A percentile compares a stretch with the other conserved stretches of the same genome.
These are phyloP conservation scores for Menidia beryllina DNA, from an alignment of 2,113 vertebrate species.

Conservation along the genomic window DNA sequence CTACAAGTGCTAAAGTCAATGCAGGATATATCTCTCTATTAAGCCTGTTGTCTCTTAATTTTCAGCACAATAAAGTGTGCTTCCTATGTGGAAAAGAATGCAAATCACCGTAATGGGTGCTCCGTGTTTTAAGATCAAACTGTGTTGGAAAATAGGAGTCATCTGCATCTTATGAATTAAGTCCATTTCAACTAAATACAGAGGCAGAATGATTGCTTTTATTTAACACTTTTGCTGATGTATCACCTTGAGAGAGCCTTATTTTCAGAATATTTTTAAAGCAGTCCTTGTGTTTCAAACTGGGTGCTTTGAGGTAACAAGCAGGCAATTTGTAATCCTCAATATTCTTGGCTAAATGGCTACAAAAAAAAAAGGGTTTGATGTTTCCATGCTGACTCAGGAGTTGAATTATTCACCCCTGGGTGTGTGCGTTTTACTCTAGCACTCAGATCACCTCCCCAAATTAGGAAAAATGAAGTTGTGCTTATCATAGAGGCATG, in stretches of 20 bases:
- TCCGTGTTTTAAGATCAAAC: neutral
- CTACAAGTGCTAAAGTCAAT: no score
- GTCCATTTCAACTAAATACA: no score
- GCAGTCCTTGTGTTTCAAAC: neutral
- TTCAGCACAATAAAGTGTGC: neutral
- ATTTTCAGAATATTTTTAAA: no score
- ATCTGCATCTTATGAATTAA: neutral
- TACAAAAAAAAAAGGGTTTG: conserved; percentile 51
- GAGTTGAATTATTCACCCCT: conserved; percentile 66
- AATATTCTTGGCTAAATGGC: conserved; percentile 44
- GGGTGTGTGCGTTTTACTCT: conserved; percentile 30
- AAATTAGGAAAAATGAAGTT: conserved; percentile 69
- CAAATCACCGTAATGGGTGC: conserved; percentile 11
- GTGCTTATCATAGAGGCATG: conserved; percentile 43
- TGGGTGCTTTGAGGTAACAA: conserved; percentile 3
- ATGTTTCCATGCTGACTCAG: conserved; percentile 72
- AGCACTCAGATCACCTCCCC: conserved; percentile 65
- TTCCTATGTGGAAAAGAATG: neutral
- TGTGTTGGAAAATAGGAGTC: neutral
- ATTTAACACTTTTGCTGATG: neutral
- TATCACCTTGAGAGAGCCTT: neutral
- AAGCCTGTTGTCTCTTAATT: neutral
- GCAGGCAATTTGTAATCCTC: conserved; percentile 18
- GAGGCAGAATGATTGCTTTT: neutral
- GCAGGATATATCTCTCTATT: neutral